These are phyloP conservation scores for Agriopis aurantiaria DNA, from an alignment of 2,888 invertebrate species.

Conservation along the genomic window DNA sequence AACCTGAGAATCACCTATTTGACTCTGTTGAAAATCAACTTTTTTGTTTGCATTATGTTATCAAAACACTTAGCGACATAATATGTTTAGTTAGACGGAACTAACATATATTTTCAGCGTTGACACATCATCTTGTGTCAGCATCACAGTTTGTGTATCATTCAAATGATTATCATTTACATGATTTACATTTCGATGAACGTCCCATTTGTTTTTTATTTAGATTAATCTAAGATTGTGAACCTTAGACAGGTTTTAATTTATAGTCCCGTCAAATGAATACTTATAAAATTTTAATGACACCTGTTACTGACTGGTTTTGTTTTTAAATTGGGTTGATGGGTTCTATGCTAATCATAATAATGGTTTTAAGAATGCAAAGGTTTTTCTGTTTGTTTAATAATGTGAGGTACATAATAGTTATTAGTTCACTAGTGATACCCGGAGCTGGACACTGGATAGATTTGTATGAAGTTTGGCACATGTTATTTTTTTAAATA, in stretches of 20 bases:
- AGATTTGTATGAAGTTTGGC: too few relatives aligned
- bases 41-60: too few relatives aligned
- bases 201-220: not conserved
- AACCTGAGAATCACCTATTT: too few relatives aligned
- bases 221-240: conserved; percentile 9
- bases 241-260: conserved; percentile 29
- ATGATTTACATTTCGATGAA: conserved; percentile 2
- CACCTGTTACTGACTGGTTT: conserved; percentile 23
- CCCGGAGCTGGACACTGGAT: too few relatives aligned
- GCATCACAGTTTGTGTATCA: conserved; percentile 8
- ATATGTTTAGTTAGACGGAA: conserved; percentile 11
- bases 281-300: conserved; percentile 16
- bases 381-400: conserved; percentile 1
- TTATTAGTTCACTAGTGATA: too few relatives aligned
- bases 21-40: too few relatives aligned
- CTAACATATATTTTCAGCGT: conserved; percentile 10
- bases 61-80: not conserved
- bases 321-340: conserved; percentile 25
- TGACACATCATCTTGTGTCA: not conserved
- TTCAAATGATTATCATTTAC: not conserved
- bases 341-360: conserved; percentile 16
- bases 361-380: not conserved
- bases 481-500: too few relatives aligned
- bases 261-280: conserved; percentile 27
- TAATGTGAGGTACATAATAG: not conserved